Percentiles rank a stretch among this genome's conserved stretches.
These are phyloP conservation scores for Lithophane leautieri DNA, from an alignment of 2,888 invertebrate genomes.

Conservation along the genomic window DNA sequence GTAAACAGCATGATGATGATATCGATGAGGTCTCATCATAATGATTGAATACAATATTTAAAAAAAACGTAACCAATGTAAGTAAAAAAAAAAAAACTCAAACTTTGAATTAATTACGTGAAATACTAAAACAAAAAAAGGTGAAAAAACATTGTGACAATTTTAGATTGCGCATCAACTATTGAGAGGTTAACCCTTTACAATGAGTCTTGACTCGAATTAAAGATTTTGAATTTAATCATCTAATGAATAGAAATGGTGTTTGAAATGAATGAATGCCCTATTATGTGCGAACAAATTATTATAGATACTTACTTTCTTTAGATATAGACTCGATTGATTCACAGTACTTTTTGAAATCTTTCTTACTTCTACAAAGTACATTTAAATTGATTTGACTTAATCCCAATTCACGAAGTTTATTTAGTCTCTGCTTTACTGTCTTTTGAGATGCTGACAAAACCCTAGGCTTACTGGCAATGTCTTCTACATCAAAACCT, in stretches of 20 bases:
- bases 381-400: conserved; percentile 88
- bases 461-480: conserved; percentile 89
- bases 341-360: conserved; percentile 88
- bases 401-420: conserved; percentile 85
- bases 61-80: no score
- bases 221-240: no score
- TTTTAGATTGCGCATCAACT: no score
- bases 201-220: no score
- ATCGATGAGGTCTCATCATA: no score
- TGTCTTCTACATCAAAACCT: conserved; percentile 88
- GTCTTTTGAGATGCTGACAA: conserved; percentile 90
- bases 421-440: conserved; percentile 87
- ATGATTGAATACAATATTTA: no score
- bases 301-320: conserved; percentile 58
- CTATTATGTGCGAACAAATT: not conserved
- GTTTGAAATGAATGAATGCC: not conserved
- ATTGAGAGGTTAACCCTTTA: no score
- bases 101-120: no score
- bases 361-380: conserved; percentile 89
- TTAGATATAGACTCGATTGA: conserved; percentile 67
- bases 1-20: no score
- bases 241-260: not conserved
- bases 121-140: no score
- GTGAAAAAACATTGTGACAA: no score
- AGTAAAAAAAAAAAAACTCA: no score